Evolutionary conservation across 2,888 invertebrate species (phyloP).

Genomic region (Achlya flavicornis): DNA sequence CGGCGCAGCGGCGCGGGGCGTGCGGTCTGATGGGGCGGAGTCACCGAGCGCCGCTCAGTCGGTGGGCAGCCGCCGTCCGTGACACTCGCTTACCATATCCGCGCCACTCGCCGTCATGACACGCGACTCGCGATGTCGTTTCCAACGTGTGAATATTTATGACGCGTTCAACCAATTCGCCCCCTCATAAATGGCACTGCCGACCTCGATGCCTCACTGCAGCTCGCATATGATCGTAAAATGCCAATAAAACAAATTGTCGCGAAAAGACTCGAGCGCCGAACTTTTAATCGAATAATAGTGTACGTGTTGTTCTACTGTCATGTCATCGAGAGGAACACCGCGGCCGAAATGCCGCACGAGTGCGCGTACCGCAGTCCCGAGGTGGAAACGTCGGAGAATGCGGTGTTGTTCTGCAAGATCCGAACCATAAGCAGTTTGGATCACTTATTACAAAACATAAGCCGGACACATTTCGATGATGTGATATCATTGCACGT

Average conservation of each 20-base stretch:
- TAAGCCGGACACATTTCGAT: conserved; percentile 86
- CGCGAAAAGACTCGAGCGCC: conserved; percentile 74
- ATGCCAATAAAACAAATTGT: conserved; percentile 77
- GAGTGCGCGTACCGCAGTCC: conserved; percentile 89
- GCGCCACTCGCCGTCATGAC: conserved; percentile 59
- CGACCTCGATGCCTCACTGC: conserved; percentile 66
- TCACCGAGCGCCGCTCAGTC: conserved; percentile 69
- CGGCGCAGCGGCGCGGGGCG: conserved; percentile 68
- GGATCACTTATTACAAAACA: conserved; percentile 87
- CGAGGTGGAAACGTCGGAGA: conserved; percentile 81
- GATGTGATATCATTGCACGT: conserved; percentile 87
- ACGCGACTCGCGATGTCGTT: conserved; percentile 77
- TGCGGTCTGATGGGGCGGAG: conserved; percentile 75
- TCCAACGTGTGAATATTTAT: conserved; percentile 77
- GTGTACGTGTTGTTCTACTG: conserved; percentile 81
- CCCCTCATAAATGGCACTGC: conserved; percentile 76
- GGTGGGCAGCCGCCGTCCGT: conserved; percentile 78
- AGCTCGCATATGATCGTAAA: conserved; percentile 70
- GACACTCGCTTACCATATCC: conserved; percentile 54
- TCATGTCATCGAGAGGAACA: conserved; percentile 70
- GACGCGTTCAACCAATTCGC: conserved; percentile 72
- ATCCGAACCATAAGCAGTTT: conserved; percentile 89
- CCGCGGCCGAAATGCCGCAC: conserved; percentile 83
- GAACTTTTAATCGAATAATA: conserved; percentile 79
- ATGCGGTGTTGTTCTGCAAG: conserved; percentile 86